Evolutionary conservation across 1,140 invertebrate species (phyloP), one percentile per base, ranked within the genome.

Genomic region (Calliphora vicina): DNA sequence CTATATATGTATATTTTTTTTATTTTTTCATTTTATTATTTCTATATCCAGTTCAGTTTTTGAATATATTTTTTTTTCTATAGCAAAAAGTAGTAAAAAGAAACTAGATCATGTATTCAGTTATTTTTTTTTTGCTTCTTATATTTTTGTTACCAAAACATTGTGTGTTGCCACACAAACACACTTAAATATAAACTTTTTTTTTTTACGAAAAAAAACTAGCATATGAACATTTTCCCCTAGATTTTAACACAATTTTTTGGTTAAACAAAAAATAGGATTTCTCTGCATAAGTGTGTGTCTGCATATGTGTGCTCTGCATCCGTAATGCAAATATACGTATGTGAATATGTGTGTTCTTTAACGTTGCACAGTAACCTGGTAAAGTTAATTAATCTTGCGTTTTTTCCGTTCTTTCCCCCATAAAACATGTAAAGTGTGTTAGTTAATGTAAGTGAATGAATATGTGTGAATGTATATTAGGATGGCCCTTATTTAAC

Each of bases 351-450:
- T 23, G 20, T 78, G 35, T 78, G 35, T 43, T 42, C 29, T 13
- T 35, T 20, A 76, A 15, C 42, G 73, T 78, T 78, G 35, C 17
- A 43, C 35, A 43, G 35, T 78, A 43, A 45, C 74, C 74, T 43
- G 74, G 74, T 43, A 78, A 78, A 78, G 74, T 78, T 78, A 78
- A 78, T 78, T 78, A 78, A 78, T 78, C 74, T 78, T 78, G 35
- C 74, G 35, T 42, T 45, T 78, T 20, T 23, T 23, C 3, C 17
- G n/a, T 25, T 76, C 8, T 27, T 45, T 78, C n/a, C 20, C 42
- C 74, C n/a, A 45, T 78, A 43, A 78, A 43, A 43, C 74, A 78
- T 43, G 42, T 26, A 78, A 78, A 20, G 27, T 45, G 45, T 50
- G 17, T 50, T 50, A 17, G 13, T 13, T 50, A 15, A 50, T 6